Evolutionary conservation across 2,113 vertebrate genomes (phyloP).

Genomic region (human): DNA sequence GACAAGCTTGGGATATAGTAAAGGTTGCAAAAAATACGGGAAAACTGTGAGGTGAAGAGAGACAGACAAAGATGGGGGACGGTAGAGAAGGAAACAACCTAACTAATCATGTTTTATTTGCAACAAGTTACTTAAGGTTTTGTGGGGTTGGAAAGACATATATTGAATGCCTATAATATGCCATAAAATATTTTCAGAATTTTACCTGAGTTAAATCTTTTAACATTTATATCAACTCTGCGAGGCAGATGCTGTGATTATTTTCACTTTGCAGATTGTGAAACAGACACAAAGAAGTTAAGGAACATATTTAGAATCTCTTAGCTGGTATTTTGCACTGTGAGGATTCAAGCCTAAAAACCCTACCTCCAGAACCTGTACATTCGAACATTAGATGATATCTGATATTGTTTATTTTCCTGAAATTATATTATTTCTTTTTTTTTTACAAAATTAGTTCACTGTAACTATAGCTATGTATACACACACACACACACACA

Average conservation of each 20-base stretch:
- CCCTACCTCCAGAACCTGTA: background rate
- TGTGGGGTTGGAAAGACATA: background rate
- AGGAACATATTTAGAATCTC: background rate
- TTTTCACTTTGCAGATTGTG: background rate
- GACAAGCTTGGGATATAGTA: background rate
- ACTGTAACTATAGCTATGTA: too few relatives aligned
- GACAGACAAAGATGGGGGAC: fast-evolving
- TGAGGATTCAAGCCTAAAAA: background rate
- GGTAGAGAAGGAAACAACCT: background rate
- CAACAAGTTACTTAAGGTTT: background rate
- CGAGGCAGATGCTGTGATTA: background rate
- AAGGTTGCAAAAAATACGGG: background rate
- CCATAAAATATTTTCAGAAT: background rate
- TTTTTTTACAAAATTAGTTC: background rate
- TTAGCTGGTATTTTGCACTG: background rate
- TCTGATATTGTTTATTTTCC: background rate
- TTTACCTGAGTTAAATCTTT: background rate
- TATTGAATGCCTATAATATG: background rate
- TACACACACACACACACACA: background rate
- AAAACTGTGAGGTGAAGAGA: background rate
- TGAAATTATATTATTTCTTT: background rate
- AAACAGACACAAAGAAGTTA: background rate
- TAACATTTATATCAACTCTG: background rate
- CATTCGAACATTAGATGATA: background rate
- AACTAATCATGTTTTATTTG: background rate